Base-by-base conservation (phyloP, 2,113 vertebrate genomes). In the Oreochromis tanganicae region DNA sequence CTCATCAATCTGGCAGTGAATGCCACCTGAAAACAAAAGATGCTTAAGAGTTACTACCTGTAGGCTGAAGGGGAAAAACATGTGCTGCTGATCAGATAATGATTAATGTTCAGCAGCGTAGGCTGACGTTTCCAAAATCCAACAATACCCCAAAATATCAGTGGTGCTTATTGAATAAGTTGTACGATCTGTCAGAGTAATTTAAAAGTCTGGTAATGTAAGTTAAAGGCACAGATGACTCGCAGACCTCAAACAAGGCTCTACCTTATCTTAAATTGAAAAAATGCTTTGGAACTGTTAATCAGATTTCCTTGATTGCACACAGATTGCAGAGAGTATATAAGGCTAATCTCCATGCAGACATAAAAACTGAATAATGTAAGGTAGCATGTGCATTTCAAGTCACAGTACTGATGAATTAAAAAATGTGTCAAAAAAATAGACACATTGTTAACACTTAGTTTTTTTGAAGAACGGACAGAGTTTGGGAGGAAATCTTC, bases 11-110 rank as follows among this genome's bases (percentile, higher is more conserved):
- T 78, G 55, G 10, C 38, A 24, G 80, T 52, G 36, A 90, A 87
- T 52, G 79, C 56, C 80, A 73, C 7, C 81, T 71, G 78, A 78
- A 88, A 89, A 90, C 86, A 92, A 83, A 85, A 84, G 21, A 59
- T 5, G 38, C 36, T 71, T 19, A 27, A 29, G 68, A 88, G 80
- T 83, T 85, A 85, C 89, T 79, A 75, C 66, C 38, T 82, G 41
- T 4, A 43, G 52, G 43, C 81, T 29, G 19, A 38, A 9, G 48
- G 12, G 27, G 55, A 4, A 9, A 3, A 38, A 29, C 41, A 50
- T 16, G n/a, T 38, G 46, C 32, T 36, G 17, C 3, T 57, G 21
- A 11, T 32, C 9, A 21, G 24, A 46, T 57, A 41, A 29, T 55
- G 27, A 78, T 52, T 78, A 50, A 78, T 38, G 6, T 7, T 52